Percentiles rank a stretch among this genome's conserved stretches.
Conservation (phyloP, 2,797 vertebrate species). For the Lophotriccus pileatus region DNA sequence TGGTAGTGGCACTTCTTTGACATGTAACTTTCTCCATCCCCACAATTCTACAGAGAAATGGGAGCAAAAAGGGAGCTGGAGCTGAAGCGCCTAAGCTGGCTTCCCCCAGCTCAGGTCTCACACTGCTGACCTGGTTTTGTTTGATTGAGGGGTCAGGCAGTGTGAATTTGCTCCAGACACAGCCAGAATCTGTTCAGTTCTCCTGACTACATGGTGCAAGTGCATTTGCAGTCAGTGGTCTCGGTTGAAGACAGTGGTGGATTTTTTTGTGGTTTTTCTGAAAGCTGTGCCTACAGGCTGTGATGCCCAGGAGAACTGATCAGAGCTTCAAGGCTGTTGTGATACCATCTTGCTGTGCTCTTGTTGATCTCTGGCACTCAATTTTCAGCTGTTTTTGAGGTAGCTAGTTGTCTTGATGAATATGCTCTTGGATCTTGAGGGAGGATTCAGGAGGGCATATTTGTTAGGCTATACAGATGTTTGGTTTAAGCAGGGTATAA, state of each 20-base stretch:
- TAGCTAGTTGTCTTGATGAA: conserved; percentile 3
- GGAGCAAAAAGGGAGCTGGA: background rate
- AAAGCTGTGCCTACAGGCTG: background rate
- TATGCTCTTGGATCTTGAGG: background rate
- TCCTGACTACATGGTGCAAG: background rate
- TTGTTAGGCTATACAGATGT: background rate
- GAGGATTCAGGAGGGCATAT: background rate
- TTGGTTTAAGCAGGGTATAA: conserved; percentile 10
- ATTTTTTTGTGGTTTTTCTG: background rate
- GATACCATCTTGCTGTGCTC: background rate
- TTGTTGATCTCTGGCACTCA: background rate
- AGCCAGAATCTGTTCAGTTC: background rate
- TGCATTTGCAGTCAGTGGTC: background rate
- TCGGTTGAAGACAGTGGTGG: background rate
- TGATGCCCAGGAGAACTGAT: background rate
- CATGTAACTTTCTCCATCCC: background rate
- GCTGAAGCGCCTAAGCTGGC: too few species aligned
- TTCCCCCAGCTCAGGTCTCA: background rate
- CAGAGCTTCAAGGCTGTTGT: background rate
- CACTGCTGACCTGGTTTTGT: background rate
- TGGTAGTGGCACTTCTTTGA: background rate
- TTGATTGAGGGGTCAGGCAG: background rate
- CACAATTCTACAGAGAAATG: background rate
- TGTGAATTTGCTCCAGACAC: background rate
- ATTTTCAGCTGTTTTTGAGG: background rate